Conservation (phyloP, 2,113 vertebrate species). For the Pontoporia blainvillei region DNA sequence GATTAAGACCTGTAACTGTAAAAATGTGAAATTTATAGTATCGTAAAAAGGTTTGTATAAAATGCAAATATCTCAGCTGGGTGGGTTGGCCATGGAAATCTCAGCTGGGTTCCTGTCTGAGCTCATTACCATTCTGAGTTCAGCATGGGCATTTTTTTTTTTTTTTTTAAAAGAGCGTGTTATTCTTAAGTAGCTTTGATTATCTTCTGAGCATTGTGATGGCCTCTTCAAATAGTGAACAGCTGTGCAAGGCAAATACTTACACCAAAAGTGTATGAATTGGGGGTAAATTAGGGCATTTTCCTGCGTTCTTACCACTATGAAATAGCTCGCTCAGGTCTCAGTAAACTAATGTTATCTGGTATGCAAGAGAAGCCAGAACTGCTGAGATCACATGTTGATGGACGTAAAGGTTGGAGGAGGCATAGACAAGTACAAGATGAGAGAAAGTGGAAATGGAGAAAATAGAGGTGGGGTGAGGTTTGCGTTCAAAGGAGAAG, state of each 20-base stretch:
- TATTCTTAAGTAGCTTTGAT: constrained; percentile 53
- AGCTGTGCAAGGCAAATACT: constrained; percentile 47
- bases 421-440: not conserved
- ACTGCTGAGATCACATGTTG: not conserved
- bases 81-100: not conserved
- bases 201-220: constrained; percentile 39
- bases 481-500: not conserved
- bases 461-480: not conserved
- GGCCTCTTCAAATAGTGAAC: constrained; percentile 44
- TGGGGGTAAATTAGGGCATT: not conserved
- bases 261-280: constrained; percentile 36
- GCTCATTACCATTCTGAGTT: constrained; percentile 20
- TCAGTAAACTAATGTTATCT: not conserved
- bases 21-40: constrained; percentile 40
- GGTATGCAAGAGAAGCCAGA: not conserved
- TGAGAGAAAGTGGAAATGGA: not conserved
- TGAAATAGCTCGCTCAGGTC: not conserved
- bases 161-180: constrained; percentile 3
- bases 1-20: constrained; percentile 44
- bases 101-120: constrained; percentile 3
- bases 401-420: no score
- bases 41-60: constrained; percentile 38
- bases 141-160: not conserved
- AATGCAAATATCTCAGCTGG: constrained; percentile 49
- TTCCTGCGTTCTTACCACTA: not conserved